phyloP scores from a whole-genome alignment of 2,113 vertebrate species.

The Peucedramus taeniatus region DNA sequence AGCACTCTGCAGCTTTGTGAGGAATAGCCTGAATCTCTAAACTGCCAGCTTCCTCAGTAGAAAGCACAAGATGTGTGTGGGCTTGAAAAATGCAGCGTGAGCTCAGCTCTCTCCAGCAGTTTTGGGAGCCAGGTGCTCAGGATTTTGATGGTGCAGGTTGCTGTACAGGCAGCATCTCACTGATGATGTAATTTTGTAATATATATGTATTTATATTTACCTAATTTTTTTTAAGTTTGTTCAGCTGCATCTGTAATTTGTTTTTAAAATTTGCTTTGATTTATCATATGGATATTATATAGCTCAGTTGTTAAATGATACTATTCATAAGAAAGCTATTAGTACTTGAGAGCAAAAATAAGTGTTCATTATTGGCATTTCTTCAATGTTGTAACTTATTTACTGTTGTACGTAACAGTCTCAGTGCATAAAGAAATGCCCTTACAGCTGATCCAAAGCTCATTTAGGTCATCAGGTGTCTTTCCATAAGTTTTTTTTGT shows the following conservation, averaged over 20 bases:
- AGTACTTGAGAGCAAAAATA: background rate
- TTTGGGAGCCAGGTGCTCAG: background rate
- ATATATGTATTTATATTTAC: background rate
- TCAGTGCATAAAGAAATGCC: background rate
- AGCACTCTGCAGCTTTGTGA: background rate
- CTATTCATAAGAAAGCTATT: background rate
- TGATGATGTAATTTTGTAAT: background rate
- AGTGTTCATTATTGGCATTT: background rate
- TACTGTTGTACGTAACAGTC: background rate
- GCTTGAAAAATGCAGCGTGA: background rate
- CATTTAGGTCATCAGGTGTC: background rate
- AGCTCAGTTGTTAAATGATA: background rate
- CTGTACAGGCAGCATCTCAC: background rate
- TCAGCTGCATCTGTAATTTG: background rate
- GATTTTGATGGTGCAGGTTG: background rate
- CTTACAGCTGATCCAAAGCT: constrained; percentile 40
- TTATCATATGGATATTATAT: background rate
- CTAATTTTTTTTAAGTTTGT: background rate
- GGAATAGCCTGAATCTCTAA: background rate
- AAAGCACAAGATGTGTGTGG: background rate
- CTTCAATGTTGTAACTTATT: background rate
- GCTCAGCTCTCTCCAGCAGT: background rate
- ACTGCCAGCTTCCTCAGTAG: background rate
- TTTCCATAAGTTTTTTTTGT: background rate
- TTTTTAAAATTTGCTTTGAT: background rate